phyloP scores from a whole-genome alignment of 2,888 invertebrate species.

The Acanthosepion esculentum region DNA sequence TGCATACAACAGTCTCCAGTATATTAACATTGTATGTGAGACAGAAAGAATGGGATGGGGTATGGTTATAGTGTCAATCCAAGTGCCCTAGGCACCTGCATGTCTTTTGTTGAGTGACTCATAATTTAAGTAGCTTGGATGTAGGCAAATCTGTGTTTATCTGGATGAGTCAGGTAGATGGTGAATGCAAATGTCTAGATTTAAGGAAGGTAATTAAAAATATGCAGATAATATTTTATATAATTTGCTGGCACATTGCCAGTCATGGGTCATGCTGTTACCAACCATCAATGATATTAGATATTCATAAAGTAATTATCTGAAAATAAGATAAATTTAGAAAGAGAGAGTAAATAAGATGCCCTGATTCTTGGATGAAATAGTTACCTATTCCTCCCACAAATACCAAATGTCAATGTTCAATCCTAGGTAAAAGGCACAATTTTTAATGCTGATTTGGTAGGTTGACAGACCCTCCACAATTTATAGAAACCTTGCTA shows the following conservation, averaged over 20 bases:
- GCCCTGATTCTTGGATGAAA: no score
- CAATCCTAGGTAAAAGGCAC: no score
- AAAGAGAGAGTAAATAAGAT: no score
- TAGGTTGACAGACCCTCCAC: no score
- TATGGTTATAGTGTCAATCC: neutral
- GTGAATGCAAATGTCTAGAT: neutral
- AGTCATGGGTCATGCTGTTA: neutral
- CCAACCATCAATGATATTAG: no score
- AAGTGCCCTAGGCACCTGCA: neutral
- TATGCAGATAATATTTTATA: neutral
- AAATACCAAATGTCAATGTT: no score
- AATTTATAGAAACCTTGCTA: no score
- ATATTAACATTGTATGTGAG: neutral
- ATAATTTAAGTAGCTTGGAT: neutral
- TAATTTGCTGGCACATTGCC: neutral
- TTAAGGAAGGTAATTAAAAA: neutral
- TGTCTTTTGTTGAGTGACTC: neutral
- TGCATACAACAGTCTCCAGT: neutral
- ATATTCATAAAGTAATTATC: no score
- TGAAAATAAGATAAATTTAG: no score
- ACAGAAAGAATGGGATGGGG: neutral
- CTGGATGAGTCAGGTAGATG: no score
- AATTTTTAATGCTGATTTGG: no score
- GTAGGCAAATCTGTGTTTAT: neutral
- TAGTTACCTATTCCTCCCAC: no score